phyloP scores from a whole-genome alignment of 2,113 vertebrate species.

The Varanus salvator region DNA sequence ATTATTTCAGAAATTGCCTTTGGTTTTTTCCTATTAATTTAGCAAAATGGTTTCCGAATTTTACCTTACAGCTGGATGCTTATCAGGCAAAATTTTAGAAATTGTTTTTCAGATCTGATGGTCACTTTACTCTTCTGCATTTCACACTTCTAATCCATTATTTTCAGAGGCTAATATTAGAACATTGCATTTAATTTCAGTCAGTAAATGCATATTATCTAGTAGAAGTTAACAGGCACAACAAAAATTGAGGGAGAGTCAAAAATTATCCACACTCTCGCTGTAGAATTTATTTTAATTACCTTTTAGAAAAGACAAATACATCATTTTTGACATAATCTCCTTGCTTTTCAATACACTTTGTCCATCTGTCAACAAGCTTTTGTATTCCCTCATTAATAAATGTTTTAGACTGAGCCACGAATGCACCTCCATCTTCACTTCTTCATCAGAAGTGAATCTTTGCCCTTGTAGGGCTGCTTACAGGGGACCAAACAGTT shows the following conservation, averaged over 20 bases:
- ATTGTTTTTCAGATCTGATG: not conserved
- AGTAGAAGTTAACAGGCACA: slow-evolving; percentile 37
- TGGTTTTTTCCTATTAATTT: not conserved
- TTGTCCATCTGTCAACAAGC: too few relatives aligned
- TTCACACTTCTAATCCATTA: not conserved
- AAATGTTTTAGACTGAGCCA: too few relatives aligned
- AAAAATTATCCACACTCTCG: too few relatives aligned
- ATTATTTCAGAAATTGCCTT: not conserved
- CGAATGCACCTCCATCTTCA: too few relatives aligned
- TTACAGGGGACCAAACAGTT: too few relatives aligned
- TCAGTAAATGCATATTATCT: slow-evolving; percentile 55
- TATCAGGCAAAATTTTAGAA: not conserved
- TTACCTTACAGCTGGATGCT: not conserved
- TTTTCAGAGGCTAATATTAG: not conserved
- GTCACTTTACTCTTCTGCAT: not conserved
- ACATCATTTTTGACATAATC: too few relatives aligned
- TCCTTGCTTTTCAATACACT: too few relatives aligned
- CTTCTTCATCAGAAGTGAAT: too few relatives aligned
- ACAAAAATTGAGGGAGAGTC: not conserved
- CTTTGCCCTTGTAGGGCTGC: too few relatives aligned
- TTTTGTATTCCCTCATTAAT: too few relatives aligned
- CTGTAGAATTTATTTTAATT: too few relatives aligned
- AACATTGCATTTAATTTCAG: slow-evolving; percentile 34
- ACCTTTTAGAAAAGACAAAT: too few relatives aligned
- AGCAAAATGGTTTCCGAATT: not conserved